A percentile compares a stretch with the other conserved stretches of the same genome.
Evolutionary conservation across 2,113 vertebrate genomes (phyloP).

Genomic region (Saimiri boliviensis): DNA sequence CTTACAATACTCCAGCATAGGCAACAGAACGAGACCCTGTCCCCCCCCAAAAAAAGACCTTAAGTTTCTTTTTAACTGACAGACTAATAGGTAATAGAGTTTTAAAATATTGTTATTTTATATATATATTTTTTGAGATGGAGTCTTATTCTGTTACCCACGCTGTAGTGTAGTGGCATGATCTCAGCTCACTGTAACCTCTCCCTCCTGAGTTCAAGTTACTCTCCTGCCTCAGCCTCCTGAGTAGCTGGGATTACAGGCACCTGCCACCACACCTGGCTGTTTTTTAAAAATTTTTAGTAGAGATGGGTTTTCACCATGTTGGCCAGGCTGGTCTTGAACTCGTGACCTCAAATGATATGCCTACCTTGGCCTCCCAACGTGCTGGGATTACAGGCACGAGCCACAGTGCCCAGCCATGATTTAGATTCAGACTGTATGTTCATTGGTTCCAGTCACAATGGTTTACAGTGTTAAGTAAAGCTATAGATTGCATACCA

Average conservation of each 20-base stretch:
- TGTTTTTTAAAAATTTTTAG: background rate
- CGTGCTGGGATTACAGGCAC: background rate
- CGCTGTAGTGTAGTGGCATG: background rate
- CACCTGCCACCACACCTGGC: background rate
- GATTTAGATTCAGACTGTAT: slow-evolving; percentile 25
- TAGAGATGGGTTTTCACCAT: background rate
- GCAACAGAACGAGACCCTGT: too few species aligned
- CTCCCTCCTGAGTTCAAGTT: background rate
- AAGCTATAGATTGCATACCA: background rate
- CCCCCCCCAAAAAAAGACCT: background rate
- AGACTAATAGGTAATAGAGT: background rate
- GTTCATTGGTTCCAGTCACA: slow-evolving; percentile 1
- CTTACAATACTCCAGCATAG: background rate
- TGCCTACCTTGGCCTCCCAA: background rate
- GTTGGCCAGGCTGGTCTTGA: background rate
- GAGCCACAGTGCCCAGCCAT: background rate
- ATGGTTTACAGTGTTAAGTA: background rate
- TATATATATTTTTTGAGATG: background rate
- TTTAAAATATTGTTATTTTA: background rate
- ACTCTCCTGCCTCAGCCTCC: background rate
- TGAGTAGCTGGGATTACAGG: background rate
- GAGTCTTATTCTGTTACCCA: background rate
- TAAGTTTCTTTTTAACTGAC: slow-evolving; percentile 40
- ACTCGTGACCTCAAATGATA: background rate
- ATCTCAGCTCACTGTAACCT: background rate